Percentiles rank a stretch among this genome's conserved stretches.
phyloP scores from a whole-genome alignment of 92 coral and sea anemone species.

The Porites lobata region DNA sequence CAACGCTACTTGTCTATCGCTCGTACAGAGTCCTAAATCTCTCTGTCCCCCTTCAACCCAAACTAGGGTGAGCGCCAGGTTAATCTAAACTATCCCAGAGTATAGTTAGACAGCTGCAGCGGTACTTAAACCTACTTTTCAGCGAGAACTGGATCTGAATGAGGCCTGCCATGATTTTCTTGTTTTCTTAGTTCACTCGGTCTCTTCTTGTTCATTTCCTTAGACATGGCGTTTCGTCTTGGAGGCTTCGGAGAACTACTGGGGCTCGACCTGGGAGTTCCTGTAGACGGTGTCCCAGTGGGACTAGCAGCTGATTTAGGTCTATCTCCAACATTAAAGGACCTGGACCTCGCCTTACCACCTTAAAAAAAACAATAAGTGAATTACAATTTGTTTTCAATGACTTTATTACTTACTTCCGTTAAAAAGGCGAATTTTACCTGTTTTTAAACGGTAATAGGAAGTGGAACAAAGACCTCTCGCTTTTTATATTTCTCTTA shows the following conservation, averaged over 20 bases:
- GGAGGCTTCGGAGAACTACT: constrained; percentile 20
- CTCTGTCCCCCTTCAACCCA: too few species aligned
- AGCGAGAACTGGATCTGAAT: constrained; percentile 67
- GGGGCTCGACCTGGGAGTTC: constrained; percentile 46
- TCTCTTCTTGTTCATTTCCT: constrained; percentile 26
- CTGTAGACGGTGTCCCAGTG: constrained; percentile 16
- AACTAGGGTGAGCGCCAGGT: neutral
- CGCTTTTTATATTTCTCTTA: too few species aligned
- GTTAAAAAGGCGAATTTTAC: too few species aligned
- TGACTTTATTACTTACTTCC: too few species aligned
- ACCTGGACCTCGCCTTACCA: constrained; percentile 33
- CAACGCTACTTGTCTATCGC: too few species aligned
- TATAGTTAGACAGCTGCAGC: neutral
- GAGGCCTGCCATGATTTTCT: constrained; percentile 51
- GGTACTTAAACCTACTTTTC: constrained; percentile 49
- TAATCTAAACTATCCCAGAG: neutral
- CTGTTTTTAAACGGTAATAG: too few species aligned
- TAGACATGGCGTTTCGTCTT: constrained; percentile 37
- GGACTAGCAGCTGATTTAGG: constrained; percentile 8
- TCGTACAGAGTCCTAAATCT: too few species aligned
- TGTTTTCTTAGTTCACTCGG: constrained; percentile 15
- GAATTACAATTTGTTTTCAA: too few species aligned
- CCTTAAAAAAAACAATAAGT: neutral
- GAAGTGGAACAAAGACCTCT: too few species aligned
- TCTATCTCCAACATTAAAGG: constrained; percentile 45